Evolutionary conservation across 1,140 invertebrate species (phyloP).

Genomic region (Fopius arisanus): DNA sequence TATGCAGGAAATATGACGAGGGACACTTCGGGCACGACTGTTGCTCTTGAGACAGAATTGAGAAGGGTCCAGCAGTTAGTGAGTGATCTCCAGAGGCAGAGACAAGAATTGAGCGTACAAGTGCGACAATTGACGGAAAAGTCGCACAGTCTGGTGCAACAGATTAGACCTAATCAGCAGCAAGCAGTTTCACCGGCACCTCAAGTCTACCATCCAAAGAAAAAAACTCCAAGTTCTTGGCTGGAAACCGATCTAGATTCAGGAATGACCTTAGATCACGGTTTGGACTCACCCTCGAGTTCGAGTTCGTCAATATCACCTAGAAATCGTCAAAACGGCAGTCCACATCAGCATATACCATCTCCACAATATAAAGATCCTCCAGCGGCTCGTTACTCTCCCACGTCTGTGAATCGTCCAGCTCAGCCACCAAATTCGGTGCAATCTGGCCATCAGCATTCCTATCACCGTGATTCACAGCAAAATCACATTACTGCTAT

Average conservation of each 20-base stretch:
- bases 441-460: constrained; percentile 36
- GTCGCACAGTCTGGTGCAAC: constrained; percentile 68
- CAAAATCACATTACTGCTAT: constrained; percentile 48
- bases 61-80: constrained; percentile 83
- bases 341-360: constrained; percentile 34
- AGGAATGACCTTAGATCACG: constrained; percentile 73
- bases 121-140: constrained; percentile 83
- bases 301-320: constrained; percentile 46
- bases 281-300: constrained; percentile 55
- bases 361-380: constrained; percentile 46
- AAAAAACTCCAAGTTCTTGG: constrained; percentile 71
- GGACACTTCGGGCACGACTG: constrained; percentile 67
- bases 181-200: constrained; percentile 39
- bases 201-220: constrained; percentile 57
- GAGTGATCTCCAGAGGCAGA: constrained; percentile 81
- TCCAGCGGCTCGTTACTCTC: constrained; percentile 29
- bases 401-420: constrained; percentile 20
- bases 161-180: constrained; percentile 63
- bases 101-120: constrained; percentile 82
- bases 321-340: constrained; percentile 43
- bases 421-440: background rate
- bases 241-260: constrained; percentile 91
- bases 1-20: constrained; percentile 49
- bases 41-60: constrained; percentile 81
- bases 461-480: constrained; percentile 31